These are phyloP conservation scores for Furnarius figulus DNA, from an alignment of 2,113 vertebrate species.

Conservation along the genomic window DNA sequence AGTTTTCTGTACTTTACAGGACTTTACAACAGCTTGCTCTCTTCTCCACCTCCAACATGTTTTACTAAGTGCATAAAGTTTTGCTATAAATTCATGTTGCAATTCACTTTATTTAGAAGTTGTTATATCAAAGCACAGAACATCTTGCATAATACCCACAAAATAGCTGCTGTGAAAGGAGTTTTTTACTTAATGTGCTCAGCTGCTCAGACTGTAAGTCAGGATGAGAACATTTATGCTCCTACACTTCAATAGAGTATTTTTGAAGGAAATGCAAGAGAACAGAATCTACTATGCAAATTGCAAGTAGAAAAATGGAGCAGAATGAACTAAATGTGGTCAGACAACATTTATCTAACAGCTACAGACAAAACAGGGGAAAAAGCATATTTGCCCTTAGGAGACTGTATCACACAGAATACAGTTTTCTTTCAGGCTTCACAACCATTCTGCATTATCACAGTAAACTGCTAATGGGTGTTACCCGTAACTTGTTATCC, in stretches of 20 bases:
- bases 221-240: background rate
- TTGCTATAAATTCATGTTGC: constrained; percentile 4
- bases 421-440: background rate
- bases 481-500: background rate
- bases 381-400: background rate
- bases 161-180: background rate
- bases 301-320: constrained; percentile 3
- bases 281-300: constrained; percentile 3
- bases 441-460: background rate
- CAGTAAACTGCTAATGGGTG: background rate
- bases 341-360: constrained; percentile 18
- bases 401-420: background rate
- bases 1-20: constrained; percentile 53
- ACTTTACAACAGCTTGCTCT: constrained; percentile 47
- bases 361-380: background rate
- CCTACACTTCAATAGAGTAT: background rate
- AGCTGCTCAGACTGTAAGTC: background rate
- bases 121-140: background rate
- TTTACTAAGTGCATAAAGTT: background rate
- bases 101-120: constrained; percentile 5
- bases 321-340: background rate
- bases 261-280: background rate
- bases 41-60: background rate
- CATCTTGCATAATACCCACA: constrained; percentile 11
- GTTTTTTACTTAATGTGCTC: background rate